Base-by-base conservation (phyloP, 2,888 invertebrate species). In the Carcina quercana region DNA sequence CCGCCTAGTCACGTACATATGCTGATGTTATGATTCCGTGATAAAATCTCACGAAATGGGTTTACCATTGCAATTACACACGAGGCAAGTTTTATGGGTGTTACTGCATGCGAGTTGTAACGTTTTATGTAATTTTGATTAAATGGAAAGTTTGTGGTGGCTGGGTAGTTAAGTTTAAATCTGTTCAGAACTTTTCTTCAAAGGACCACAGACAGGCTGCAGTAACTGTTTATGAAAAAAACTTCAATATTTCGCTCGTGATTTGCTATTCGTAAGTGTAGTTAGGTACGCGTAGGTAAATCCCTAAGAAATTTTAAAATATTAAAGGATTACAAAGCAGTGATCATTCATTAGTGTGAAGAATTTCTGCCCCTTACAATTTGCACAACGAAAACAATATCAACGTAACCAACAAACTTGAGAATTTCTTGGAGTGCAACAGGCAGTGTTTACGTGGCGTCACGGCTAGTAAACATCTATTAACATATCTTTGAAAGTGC, bases 31-130 rank as follows among this genome's bases (percentile, higher is more conserved):
- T 58, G 58, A 59, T 59, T 50, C 52, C 43, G 48, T 52, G 64
- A 64, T 68, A 64, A 58, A 45, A 67, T 66, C 65, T 56, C 45
- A 44, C 43, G 44, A 57, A 55, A 33, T 45, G 43, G 47, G 38
- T 45, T 17, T 38, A 40, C 42, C 44, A 47, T 45, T 37, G 49
- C 48, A 54, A 57, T 60, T 59, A 62, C 51, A 47, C 43, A 47
- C 47, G 45, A 45, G 35, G 42, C 40, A 45, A 50, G 33, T 50
- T 53, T 61, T 61, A 62, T 64, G 54, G 57, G 51, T 53, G 50
- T 51, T 57, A 50, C 47, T 49, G n/a, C 41, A 39, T 44, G 40
- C 44, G 47, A 40, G 35, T 45, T n/a, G 36, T 46, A 43, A 44
- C 32, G 38, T 42, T 47, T 53, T 57, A 54, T 50, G 47, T 56